Percentiles rank a stretch among this genome's conserved stretches.
phyloP scores from a whole-genome alignment of 2,113 vertebrate species.

The Psittacus erithacus region DNA sequence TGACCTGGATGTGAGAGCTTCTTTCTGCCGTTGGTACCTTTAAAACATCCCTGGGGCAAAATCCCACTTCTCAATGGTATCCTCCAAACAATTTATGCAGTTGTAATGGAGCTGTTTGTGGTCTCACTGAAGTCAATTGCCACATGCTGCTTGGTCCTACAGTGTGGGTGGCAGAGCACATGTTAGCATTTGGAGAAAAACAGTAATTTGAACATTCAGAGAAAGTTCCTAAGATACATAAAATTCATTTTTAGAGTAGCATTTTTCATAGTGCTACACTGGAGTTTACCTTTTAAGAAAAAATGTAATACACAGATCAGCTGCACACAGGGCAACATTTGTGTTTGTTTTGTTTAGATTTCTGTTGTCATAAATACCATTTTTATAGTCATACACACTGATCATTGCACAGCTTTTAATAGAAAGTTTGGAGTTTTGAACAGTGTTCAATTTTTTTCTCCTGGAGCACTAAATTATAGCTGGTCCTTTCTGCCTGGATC shows the following conservation, averaged over 20 bases:
- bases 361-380: not conserved
- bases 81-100: not conserved
- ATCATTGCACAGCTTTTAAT: not conserved
- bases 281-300: not conserved
- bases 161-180: not conserved
- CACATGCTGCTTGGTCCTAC: not conserved
- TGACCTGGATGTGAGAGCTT: not conserved
- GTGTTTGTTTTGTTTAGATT: not conserved
- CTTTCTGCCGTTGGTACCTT: not conserved
- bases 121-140: not conserved
- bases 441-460: not conserved
- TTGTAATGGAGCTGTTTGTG: not conserved
- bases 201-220: not conserved
- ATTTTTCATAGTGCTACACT: not conserved
- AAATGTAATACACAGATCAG: not conserved
- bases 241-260: not conserved
- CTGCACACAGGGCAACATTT: not conserved
- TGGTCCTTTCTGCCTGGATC: not conserved
- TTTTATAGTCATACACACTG: not conserved
- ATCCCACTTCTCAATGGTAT: not conserved
- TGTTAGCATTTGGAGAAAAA: not conserved
- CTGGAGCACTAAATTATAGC: not conserved
- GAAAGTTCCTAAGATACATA: not conserved
- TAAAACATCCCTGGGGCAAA: not conserved
- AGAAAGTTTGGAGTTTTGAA: not conserved